Evolutionary conservation across 2,113 vertebrate species (phyloP).

Genomic region (Pomatostomus ruficeps): DNA sequence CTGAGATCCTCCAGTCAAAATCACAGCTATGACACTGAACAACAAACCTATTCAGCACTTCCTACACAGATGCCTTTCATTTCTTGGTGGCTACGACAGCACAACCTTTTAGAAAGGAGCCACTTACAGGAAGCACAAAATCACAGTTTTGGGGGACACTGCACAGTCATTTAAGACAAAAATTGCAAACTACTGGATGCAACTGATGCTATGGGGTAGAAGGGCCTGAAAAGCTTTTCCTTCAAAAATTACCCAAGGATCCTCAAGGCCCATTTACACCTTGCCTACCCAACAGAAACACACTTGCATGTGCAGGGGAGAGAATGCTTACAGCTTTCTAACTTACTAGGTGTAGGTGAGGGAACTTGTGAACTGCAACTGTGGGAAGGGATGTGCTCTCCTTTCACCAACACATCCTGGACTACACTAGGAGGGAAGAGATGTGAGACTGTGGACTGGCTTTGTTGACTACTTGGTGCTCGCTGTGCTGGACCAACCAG

Average conservation of each 20-base stretch:
- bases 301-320: background rate
- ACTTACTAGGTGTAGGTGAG: conserved; percentile 78
- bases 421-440: conserved; percentile 70
- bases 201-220: background rate
- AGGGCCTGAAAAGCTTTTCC: background rate
- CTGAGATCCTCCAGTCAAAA: background rate
- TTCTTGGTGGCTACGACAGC: background rate
- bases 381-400: conserved; percentile 74
- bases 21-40: background rate
- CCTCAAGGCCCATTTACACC: background rate
- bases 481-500: conserved; percentile 72
- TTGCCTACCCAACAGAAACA: background rate
- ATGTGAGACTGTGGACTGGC: conserved; percentile 58
- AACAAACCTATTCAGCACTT: background rate
- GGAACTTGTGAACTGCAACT: conserved; percentile 71
- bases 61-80: background rate
- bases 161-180: background rate
- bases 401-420: conserved; percentile 77
- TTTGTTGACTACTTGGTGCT: conserved; percentile 58
- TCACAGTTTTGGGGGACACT: background rate
- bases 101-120: background rate
- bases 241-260: background rate
- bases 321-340: background rate
- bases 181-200: background rate
- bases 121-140: background rate